Evolutionary conservation across 2,888 invertebrate genomes (phyloP).

Genomic region (Lottia gigantea): DNA sequence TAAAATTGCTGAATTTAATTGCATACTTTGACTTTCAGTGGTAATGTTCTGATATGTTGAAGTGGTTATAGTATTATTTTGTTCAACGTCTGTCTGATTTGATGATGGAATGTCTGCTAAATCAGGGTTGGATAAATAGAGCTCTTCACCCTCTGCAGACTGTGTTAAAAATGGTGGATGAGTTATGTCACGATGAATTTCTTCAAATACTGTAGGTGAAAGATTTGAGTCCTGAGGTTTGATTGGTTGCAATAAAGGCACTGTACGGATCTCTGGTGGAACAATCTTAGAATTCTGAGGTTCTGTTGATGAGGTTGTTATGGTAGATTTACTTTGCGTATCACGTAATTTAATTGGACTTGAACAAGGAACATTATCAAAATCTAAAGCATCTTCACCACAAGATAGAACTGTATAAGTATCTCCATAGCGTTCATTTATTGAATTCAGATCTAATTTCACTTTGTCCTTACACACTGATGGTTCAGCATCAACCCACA

Average conservation of each 20-base stretch:
- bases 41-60: no score
- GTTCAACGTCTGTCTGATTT: background rate
- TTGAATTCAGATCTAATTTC: background rate
- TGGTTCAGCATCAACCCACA: background rate
- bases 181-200: background rate
- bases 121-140: background rate
- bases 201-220: background rate
- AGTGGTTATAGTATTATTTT: background rate
- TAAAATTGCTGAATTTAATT: background rate
- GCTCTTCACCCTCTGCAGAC: background rate
- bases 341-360: background rate
- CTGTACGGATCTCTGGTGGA: background rate
- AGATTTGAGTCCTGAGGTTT: background rate
- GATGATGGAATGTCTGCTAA: background rate
- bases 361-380: conserved; percentile 6
- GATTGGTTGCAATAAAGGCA: background rate
- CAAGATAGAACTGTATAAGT: background rate
- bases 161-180: background rate
- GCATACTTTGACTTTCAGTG: background rate
- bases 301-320: background rate
- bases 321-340: background rate
- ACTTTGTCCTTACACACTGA: background rate
- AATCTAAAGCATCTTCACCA: background rate
- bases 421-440: background rate
- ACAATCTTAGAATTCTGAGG: background rate